These are phyloP conservation scores for Marronus borbonicus DNA, from an alignment of 2,888 invertebrate species.

Conservation along the genomic window DNA sequence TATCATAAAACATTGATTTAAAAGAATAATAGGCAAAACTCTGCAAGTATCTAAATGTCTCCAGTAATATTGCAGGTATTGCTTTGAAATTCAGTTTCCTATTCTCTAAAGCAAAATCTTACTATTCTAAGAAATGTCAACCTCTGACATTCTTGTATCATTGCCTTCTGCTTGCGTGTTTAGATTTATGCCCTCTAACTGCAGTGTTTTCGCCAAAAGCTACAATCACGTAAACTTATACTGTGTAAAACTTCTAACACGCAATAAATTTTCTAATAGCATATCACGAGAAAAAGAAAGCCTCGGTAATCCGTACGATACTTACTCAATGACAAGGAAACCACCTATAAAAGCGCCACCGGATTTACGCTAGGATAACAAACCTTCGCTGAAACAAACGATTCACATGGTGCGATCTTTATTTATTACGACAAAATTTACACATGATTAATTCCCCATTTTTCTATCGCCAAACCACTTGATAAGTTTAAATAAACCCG, in stretches of 20 bases:
- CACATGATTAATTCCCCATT: constrained; percentile 45
- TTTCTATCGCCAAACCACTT: constrained; percentile 37
- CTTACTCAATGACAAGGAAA: not conserved
- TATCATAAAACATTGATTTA: too few species aligned
- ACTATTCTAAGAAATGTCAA: too few species aligned
- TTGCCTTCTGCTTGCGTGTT: not conserved
- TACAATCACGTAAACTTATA: too few species aligned
- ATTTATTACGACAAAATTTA: constrained; percentile 44
- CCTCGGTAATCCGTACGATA: not conserved
- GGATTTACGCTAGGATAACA: constrained; percentile 5
- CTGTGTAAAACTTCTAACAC: not conserved
- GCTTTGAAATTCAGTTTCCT: too few species aligned
- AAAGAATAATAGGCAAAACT: too few species aligned
- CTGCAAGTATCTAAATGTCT: too few species aligned
- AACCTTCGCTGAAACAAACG: constrained; percentile 2
- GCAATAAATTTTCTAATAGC: not conserved
- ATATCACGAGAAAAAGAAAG: not conserved
- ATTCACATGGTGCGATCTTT: constrained; percentile 31
- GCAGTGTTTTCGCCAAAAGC: not conserved
- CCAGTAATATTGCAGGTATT: too few species aligned
- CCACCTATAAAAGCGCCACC: not conserved
- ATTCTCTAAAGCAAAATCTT: not conserved
- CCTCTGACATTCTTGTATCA: not conserved
- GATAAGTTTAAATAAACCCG: constrained; percentile 44
- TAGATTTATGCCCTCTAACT: not conserved